A percentile compares a stretch with the other conserved stretches of the same genome.
Conservation (phyloP, 2,113 vertebrate species). For the Megaceryle torquata region DNA sequence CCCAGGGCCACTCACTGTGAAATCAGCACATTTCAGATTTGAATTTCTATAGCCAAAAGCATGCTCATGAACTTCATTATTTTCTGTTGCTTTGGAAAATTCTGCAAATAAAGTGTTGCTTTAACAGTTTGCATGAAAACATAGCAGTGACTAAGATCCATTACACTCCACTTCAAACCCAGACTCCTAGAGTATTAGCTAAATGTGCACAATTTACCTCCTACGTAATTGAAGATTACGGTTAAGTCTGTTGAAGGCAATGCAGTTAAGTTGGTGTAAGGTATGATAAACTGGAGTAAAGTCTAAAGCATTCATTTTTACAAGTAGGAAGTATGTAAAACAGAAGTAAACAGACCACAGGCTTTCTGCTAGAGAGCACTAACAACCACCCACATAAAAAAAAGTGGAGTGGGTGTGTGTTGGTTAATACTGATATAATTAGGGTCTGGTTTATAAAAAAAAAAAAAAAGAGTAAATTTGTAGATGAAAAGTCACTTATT, state of each 20-base stretch:
- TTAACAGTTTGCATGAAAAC: slow-evolving; percentile 53
- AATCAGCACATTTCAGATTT: not conserved
- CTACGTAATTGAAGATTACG: slow-evolving; percentile 23
- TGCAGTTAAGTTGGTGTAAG: not conserved
- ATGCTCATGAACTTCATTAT: not conserved
- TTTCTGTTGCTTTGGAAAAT: slow-evolving; percentile 8
- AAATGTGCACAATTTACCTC: slow-evolving; percentile 51
- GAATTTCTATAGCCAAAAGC: not conserved
- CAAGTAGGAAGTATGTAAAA: not conserved
- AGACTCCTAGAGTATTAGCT: slow-evolving; percentile 56
- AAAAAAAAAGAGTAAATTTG: not conserved
- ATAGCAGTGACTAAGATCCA: slow-evolving; percentile 53
- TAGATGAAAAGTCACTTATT: not conserved
- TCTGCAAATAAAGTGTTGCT: slow-evolving; percentile 42
- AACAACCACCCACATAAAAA: slow-evolving; percentile 41
- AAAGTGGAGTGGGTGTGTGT: slow-evolving; percentile 24
- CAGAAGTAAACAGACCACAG: not conserved
- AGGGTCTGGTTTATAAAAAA: not conserved
- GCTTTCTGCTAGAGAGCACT: not conserved
- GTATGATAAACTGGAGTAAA: not conserved
- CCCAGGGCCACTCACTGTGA: not conserved
- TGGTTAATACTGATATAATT: slow-evolving; percentile 29
- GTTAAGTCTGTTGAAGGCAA: slow-evolving; percentile 26
- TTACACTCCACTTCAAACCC: slow-evolving; percentile 41
- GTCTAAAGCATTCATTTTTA: not conserved